These are phyloP conservation scores for Abrostola triplasia DNA, from an alignment of 2,888 invertebrate species.

Conservation along the genomic window DNA sequence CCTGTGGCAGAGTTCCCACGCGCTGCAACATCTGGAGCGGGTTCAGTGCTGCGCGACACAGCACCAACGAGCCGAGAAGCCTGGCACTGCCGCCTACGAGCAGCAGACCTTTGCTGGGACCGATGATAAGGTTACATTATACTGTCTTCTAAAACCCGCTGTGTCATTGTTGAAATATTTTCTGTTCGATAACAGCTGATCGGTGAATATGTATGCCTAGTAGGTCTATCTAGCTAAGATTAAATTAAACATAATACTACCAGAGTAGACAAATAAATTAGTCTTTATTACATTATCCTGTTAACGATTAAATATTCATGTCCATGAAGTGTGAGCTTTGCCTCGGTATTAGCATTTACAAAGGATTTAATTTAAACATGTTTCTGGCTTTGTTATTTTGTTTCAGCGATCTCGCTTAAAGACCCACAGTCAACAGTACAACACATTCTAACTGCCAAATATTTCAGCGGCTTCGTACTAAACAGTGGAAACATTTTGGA, in stretches of 20 bases:
- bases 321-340: not conserved
- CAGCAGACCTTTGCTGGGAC: constrained; percentile 73
- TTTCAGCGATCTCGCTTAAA: constrained; percentile 3
- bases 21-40: constrained; percentile 85
- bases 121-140: constrained; percentile 72
- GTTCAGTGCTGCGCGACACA: constrained; percentile 81
- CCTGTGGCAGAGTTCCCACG: constrained; percentile 93
- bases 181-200: not conserved
- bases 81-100: constrained; percentile 62
- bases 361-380: constrained; percentile 20
- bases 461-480: constrained; percentile 1
- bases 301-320: constrained; percentile 31
- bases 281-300: constrained; percentile 7
- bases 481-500: not conserved
- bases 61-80: constrained; percentile 72
- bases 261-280: constrained; percentile 16
- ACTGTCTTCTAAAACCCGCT: not conserved
- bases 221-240: no score
- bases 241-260: not conserved
- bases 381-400: constrained; percentile 13
- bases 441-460: constrained; percentile 8
- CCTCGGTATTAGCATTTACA: constrained; percentile 10
- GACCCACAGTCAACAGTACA: not conserved
- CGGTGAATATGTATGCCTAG: not conserved
- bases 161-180: not conserved